phyloP scores from a whole-genome alignment of 2,113 vertebrate species.

The Bombycilla garrulus region DNA sequence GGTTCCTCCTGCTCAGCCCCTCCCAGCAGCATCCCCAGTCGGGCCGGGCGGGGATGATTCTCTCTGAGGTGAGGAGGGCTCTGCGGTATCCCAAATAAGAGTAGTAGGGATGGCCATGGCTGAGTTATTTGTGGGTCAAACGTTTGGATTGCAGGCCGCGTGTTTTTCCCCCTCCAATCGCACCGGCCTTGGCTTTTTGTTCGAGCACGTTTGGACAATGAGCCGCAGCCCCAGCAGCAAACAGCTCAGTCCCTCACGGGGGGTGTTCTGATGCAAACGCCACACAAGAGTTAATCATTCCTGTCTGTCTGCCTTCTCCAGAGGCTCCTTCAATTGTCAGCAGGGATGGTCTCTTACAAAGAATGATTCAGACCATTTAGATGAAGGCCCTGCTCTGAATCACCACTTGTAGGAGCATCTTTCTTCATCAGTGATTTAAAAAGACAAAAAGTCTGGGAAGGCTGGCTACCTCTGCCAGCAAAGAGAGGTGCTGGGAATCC shows the following conservation, averaged over 20 bases:
- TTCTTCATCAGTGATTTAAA: neutral
- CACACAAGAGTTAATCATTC: neutral
- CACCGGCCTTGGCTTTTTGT: neutral
- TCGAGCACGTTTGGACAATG: neutral
- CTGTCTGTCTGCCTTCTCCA: neutral
- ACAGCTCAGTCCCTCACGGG: accelerated
- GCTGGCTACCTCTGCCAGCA: neutral
- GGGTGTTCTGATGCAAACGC: neutral
- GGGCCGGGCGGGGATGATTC: neutral
- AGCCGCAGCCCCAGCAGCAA: neutral
- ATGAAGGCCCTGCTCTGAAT: neutral
- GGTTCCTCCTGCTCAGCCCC: neutral
- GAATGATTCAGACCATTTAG: neutral
- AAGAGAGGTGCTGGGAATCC: neutral
- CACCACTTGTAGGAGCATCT: neutral
- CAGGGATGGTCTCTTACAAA: neutral
- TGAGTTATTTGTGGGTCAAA: neutral
- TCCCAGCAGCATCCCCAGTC: neutral
- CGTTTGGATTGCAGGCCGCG: neutral
- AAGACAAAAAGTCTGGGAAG: neutral
- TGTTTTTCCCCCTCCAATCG: neutral
- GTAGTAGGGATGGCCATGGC: accelerated
- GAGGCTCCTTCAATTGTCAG: neutral
- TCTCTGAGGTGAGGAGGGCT: neutral
- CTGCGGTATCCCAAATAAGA: neutral